Conservation (phyloP, 2,797 vertebrate species). For the Dermochelys coriacea region DNA sequence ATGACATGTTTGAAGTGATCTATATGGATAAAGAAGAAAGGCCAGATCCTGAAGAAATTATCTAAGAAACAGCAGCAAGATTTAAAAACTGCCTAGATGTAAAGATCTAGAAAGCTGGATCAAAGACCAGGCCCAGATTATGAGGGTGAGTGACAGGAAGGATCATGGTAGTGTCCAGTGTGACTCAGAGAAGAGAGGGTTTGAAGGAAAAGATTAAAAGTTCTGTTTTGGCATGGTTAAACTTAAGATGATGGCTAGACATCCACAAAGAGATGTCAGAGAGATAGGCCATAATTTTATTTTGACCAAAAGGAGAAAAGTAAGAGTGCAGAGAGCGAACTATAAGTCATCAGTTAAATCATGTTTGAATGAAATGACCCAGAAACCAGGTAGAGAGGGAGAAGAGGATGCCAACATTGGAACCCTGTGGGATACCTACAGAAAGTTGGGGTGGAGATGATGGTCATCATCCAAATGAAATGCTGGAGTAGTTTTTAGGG, state of each 20-base stretch:
- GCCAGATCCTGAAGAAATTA: conserved; percentile 16
- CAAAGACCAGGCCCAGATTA: neutral
- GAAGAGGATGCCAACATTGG: neutral
- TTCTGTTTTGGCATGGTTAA: neutral
- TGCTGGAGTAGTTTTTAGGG: neutral
- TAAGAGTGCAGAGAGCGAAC: neutral
- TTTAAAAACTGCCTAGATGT: neutral
- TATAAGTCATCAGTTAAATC: neutral
- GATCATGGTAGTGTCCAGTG: neutral
- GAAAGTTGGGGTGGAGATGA: neutral
- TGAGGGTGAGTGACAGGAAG: neutral
- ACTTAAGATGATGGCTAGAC: neutral
- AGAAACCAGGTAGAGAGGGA: accelerated
- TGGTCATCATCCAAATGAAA: neutral
- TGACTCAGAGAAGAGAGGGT: neutral
- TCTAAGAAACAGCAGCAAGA: neutral
- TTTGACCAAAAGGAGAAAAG: neutral
- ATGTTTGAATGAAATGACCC: neutral
- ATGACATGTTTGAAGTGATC: neutral
- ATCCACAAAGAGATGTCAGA: neutral
- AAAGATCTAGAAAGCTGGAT: neutral
- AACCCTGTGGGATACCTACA: neutral
- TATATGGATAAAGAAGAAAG: neutral
- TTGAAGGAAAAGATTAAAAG: neutral
- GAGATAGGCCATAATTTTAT: neutral